phyloP scores from a whole-genome alignment of 2,113 vertebrate genomes.

The Pygoscelis adeliae region DNA sequence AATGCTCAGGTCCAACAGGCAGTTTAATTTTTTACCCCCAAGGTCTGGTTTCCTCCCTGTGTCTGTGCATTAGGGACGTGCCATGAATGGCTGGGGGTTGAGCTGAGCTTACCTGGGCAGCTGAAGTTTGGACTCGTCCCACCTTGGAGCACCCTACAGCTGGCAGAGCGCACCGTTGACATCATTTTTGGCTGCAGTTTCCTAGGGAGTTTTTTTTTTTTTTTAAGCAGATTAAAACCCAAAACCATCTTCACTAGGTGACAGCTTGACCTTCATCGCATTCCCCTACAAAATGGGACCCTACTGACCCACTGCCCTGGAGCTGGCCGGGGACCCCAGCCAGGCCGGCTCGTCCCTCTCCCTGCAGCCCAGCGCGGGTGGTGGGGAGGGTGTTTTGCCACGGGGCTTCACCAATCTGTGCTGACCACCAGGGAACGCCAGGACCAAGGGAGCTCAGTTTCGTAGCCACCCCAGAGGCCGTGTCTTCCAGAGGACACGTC shows the following conservation, averaged over 20 bases:
- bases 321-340: not conserved
- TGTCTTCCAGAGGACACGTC: not conserved
- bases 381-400: not conserved
- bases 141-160: not conserved
- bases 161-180: rapidly evolving
- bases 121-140: not conserved
- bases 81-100: rapidly evolving
- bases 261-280: not conserved
- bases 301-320: not conserved
- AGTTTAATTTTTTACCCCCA: not conserved
- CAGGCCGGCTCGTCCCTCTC: not conserved
- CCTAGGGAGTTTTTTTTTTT: not conserved
- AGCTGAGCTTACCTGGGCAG: not conserved
- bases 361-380: rapidly evolving
- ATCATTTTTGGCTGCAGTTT: not conserved
- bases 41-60: not conserved
- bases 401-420: rapidly evolving
- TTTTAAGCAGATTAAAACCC: not conserved
- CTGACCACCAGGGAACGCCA: not conserved
- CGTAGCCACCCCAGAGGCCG: not conserved
- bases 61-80: not conserved
- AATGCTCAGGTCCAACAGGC: rapidly evolving
- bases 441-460: not conserved
- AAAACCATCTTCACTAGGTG: not conserved
- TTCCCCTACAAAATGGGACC: not conserved